Conservation (phyloP, 2,888 invertebrate genomes). For the Pristionchus entomophagus region DNA sequence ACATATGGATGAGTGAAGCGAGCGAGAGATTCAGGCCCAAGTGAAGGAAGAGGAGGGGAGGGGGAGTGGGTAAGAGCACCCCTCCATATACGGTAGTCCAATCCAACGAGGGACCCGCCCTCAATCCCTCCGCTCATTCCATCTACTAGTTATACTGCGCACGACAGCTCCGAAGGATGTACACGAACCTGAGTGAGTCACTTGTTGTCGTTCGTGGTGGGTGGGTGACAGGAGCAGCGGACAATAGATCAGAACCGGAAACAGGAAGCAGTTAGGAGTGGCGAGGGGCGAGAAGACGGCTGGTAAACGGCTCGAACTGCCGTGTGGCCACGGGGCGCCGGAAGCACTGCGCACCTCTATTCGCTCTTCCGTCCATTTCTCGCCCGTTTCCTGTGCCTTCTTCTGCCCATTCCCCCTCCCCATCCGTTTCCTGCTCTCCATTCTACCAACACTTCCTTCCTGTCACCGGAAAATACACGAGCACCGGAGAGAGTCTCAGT, state of each 20-base stretch:
- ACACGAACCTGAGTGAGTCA: constrained; percentile 45
- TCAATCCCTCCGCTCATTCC: neutral
- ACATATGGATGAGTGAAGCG: constrained; percentile 42
- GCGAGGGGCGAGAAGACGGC: neutral
- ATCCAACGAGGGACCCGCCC: neutral
- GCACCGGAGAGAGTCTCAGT: neutral
- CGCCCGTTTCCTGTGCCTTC: constrained; percentile 25
- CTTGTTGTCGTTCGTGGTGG: neutral
- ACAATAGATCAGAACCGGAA: constrained; percentile 45
- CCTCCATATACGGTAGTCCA: constrained; percentile 43
- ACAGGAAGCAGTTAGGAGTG: constrained; percentile 42
- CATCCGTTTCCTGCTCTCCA: neutral
- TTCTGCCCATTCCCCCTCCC: too few species aligned
- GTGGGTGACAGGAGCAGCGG: neutral
- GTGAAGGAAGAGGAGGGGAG: neutral
- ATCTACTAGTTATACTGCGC: neutral
- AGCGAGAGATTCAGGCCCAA: neutral
- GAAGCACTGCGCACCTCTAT: neutral
- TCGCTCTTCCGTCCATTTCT: neutral
- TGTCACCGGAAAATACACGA: constrained; percentile 42
- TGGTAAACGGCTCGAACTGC: neutral
- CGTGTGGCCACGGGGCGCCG: neutral
- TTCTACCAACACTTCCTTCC: constrained; percentile 43
- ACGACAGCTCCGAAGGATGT: constrained; percentile 25
- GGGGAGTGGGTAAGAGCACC: neutral